phyloP scores from a whole-genome alignment of 2,113 vertebrate species.

The Eublepharis macularius region DNA sequence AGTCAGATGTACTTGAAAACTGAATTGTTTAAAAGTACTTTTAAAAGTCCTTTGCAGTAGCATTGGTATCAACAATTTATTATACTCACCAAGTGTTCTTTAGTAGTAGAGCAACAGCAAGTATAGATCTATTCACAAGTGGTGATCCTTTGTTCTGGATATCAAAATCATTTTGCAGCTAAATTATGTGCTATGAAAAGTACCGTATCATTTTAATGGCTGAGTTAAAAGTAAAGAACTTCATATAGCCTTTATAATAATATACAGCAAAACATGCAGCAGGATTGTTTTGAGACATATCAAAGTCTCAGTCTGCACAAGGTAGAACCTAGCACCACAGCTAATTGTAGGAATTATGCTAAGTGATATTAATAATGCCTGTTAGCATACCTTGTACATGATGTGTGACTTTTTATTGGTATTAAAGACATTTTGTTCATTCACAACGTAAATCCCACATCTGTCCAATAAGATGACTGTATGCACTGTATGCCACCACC shows the following conservation, averaged over 20 bases:
- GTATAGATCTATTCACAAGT: constrained; percentile 31
- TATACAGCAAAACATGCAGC: background rate
- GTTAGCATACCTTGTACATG: background rate
- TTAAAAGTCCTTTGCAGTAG: constrained; percentile 49
- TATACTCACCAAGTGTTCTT: constrained; percentile 46
- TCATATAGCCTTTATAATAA: background rate
- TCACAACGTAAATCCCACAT: too few relatives aligned
- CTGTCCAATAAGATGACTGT: background rate
- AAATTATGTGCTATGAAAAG: background rate
- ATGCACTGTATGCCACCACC: background rate
- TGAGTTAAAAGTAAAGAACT: background rate
- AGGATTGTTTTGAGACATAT: background rate
- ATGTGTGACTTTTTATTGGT: background rate
- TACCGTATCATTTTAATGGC: background rate
- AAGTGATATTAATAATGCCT: background rate
- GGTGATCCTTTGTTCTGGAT: background rate
- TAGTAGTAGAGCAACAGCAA: constrained; percentile 45
- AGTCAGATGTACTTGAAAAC: constrained; percentile 57
- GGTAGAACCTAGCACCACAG: background rate
- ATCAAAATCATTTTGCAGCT: background rate
- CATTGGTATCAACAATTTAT: constrained; percentile 51
- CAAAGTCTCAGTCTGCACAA: background rate
- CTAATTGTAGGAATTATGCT: background rate
- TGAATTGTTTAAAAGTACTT: constrained; percentile 21
- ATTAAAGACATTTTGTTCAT: background rate